Evolutionary conservation across 2,113 vertebrate genomes (phyloP).

Genomic region (Alexandromys fortis): DNA sequence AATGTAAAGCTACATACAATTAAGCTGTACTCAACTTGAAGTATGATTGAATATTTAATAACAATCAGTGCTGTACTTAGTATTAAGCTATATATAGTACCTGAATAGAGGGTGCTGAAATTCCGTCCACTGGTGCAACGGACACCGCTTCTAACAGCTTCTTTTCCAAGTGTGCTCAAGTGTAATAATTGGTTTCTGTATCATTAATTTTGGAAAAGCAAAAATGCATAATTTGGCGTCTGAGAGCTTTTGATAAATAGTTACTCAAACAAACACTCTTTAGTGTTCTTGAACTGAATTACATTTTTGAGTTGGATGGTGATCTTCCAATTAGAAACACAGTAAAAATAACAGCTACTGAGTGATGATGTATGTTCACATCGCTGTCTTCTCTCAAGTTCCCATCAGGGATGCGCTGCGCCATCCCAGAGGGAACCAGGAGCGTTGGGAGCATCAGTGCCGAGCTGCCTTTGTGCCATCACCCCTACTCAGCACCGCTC

Average conservation of each 20-base stretch:
- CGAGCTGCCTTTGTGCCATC: neutral
- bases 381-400: neutral
- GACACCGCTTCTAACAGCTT: neutral
- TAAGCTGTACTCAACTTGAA: neutral
- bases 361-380: neutral
- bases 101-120: neutral
- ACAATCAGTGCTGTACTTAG: neutral
- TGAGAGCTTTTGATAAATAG: constrained; percentile 3
- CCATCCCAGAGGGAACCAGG: neutral
- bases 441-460: accelerated
- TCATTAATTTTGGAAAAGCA: neutral
- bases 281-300: neutral
- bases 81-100: neutral
- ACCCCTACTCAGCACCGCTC: neutral
- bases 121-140: neutral
- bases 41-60: neutral
- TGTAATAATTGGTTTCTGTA: neutral
- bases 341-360: neutral
- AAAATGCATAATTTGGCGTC: neutral
- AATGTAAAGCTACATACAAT: neutral
- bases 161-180: neutral
- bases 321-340: neutral
- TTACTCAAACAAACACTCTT: neutral
- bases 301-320: neutral
- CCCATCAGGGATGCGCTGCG: neutral